Evolutionary conservation across 2,888 invertebrate species (phyloP).

Genomic region (Euclidia mi): DNA sequence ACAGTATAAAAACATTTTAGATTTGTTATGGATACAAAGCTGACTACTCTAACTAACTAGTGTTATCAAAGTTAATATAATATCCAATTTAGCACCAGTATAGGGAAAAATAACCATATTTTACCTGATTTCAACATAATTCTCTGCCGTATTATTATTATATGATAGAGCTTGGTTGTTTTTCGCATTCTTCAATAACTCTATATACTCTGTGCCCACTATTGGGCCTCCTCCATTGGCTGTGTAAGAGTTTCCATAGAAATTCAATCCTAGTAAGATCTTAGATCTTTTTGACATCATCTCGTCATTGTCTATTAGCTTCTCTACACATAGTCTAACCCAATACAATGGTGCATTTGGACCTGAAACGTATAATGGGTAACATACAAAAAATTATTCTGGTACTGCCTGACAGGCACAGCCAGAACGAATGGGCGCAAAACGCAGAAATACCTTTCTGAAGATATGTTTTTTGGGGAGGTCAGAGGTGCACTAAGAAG

Average conservation of each 20-base stretch:
- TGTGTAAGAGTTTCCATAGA: conserved; percentile 97
- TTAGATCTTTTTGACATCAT: conserved; percentile 92
- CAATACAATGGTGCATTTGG: conserved; percentile 97
- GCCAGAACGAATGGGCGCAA: no score
- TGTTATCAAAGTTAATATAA: no score
- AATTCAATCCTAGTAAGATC: conserved; percentile 97
- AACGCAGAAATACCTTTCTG: no score
- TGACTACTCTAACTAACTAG: no score
- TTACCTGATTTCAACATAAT: conserved; percentile 96
- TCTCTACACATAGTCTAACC: conserved; percentile 94
- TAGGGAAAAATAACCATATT: background rate
- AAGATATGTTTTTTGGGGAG: no score
- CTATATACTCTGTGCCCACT: conserved; percentile 94
- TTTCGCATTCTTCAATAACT: conserved; percentile 93
- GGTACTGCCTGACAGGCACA: no score
- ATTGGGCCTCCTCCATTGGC: conserved; percentile 95
- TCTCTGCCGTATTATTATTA: conserved; percentile 94
- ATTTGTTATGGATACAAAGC: no score
- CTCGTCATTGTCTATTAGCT: conserved; percentile 91
- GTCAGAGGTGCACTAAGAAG: no score
- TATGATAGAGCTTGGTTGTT: conserved; percentile 92
- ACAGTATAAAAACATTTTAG: no score
- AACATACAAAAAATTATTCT: background rate
- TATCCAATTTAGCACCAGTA: no score
- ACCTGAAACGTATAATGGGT: conserved; percentile 83